Conservation (phyloP, 2,113 vertebrate species). For the Malurus cyaneus region DNA sequence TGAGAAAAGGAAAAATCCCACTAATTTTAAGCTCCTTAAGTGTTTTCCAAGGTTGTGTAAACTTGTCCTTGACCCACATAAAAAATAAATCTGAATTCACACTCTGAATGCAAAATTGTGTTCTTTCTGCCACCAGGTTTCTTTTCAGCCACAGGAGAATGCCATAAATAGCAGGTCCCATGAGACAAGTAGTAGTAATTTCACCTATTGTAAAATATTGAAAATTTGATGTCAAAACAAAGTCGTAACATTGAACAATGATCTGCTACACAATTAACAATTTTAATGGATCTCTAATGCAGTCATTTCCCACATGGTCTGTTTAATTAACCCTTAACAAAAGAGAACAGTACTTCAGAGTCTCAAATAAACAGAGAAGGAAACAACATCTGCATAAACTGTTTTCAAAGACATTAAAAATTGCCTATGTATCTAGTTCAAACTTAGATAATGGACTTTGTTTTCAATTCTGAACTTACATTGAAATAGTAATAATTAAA, state of each 20-base stretch:
- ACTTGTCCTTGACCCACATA: not conserved
- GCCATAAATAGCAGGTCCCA: not conserved
- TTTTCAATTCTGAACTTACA: not conserved
- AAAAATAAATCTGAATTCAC: not conserved
- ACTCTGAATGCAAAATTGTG: not conserved
- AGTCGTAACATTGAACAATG: not conserved
- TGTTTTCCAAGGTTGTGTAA: not conserved
- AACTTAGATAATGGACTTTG: not conserved
- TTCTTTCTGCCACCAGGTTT: not conserved
- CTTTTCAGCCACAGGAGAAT: not conserved
- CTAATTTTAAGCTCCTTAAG: not conserved
- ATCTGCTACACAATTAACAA: not conserved
- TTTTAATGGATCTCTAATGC: constrained; percentile 21
- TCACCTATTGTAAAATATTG: not conserved
- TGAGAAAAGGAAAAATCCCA: not conserved
- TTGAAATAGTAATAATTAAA: not conserved
- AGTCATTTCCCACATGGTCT: not conserved
- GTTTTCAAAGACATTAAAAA: not conserved
- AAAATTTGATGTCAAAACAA: not conserved
- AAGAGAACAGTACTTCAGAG: not conserved
- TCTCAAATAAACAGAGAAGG: not conserved
- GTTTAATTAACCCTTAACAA: constrained; percentile 40
- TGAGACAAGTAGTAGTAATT: not conserved
- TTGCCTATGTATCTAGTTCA: not conserved
- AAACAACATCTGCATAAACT: not conserved